Evolutionary conservation across 2,888 invertebrate species (phyloP), one percentile per base, ranked within the genome.

Genomic region (Thyatira batis): DNA sequence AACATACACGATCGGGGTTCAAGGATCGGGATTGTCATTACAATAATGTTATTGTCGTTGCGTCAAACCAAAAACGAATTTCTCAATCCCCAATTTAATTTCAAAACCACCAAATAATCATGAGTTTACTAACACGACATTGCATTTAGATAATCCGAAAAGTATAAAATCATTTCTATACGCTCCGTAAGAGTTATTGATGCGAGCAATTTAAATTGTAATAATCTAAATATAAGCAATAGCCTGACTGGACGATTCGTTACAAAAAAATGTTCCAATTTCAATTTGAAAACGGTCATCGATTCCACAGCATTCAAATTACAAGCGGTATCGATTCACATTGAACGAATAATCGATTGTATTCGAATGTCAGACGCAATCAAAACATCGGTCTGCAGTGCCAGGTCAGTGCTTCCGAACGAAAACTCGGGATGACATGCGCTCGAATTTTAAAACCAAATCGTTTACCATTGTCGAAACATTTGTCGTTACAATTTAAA

Each of bases 401-500:
- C 80, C 89, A 85, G 91, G 90, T 91, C 91, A 89, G 76, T 78
- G 89, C 89, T 87, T 89, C 88, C 75, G 86, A 85, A 83, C 81
- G 80, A 76, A 90, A 89, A 91, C 82, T 78, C 79, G 81, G 75
- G 78, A 81, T 80, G 90, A 90, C 90, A 82, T 76, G 82, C 80
- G 82, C 82, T 79, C 81, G 82, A 80, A 71, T 84, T 84, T 73
- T 60, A 53, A 58, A 70, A 68, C 69, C 67, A 62, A 67, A 62
- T 73, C 58, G 58, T 58, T 57, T 65, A 58, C 57, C 58, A 54
- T 50, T 52, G 53, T 49, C 44, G 46, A 48, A 39, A 54, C 53
- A 55, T 46, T 57, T 28, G 49, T 48, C 52, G 46, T 28, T 20
- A 20, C 49, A 60, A 48, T 45, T 44, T 45, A 25, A 27, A 49